A percentile compares a stretch with the other conserved stretches of the same genome.
Evolutionary conservation across 2,113 vertebrate species (phyloP).

Genomic region (Carlito syrichta): DNA sequence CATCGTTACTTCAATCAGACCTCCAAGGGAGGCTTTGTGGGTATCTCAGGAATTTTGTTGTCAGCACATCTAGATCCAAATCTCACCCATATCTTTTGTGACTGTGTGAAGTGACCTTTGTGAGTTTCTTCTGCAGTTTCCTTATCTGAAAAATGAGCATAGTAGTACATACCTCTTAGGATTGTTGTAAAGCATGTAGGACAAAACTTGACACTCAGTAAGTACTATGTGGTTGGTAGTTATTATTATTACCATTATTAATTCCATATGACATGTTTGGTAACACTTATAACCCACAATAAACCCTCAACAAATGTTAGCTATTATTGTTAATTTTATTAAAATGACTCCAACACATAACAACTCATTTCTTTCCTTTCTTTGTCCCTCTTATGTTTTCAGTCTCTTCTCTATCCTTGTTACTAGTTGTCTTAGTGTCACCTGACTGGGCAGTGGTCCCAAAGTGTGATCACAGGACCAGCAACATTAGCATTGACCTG

Average conservation of each 20-base stretch:
- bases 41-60: not conserved
- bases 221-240: not conserved
- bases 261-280: not conserved
- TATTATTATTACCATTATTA: not conserved
- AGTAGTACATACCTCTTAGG: not conserved
- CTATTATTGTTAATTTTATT: not conserved
- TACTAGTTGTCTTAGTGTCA: not conserved
- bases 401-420: not conserved
- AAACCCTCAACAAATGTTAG: not conserved
- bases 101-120: not conserved
- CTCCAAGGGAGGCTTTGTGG: not conserved
- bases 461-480: not conserved
- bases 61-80: not conserved
- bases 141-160: conserved; percentile 2
- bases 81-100: not conserved
- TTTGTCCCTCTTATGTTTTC: not conserved
- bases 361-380: not conserved
- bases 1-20: not conserved
- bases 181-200: not conserved
- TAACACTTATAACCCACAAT: not conserved
- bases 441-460: not conserved
- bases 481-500: not conserved
- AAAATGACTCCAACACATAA: not conserved
- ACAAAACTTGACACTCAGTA: not conserved
- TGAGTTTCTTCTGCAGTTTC: not conserved